Evolutionary conservation across 2,113 vertebrate genomes (phyloP).

Genomic region (Panthera leo): DNA sequence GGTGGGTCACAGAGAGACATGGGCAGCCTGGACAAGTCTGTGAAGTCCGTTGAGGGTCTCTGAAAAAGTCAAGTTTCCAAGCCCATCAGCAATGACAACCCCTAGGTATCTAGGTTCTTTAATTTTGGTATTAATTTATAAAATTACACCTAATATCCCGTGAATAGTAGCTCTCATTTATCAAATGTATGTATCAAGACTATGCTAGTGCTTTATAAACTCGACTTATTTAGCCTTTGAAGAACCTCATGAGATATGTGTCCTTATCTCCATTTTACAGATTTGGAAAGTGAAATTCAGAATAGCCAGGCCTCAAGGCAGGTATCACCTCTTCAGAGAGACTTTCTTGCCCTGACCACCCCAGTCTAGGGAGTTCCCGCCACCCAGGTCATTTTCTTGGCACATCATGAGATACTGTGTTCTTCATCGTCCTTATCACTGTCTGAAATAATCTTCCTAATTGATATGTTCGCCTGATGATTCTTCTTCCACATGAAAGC

Average conservation of each 20-base stretch:
- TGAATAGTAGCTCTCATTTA: neutral
- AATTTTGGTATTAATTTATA: neutral
- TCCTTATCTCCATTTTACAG: neutral
- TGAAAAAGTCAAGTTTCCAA: slow-evolving; percentile 70
- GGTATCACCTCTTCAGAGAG: neutral
- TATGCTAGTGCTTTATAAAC: neutral
- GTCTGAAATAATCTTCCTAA: neutral
- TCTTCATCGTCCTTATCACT: neutral
- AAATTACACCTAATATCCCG: neutral
- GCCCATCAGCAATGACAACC: neutral
- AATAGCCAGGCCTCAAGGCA: neutral
- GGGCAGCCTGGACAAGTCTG: slow-evolving; percentile 39
- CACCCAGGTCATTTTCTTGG: neutral
- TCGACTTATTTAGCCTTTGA: neutral
- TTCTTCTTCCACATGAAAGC: neutral
- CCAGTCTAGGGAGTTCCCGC: neutral
- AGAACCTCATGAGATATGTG: neutral
- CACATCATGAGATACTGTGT: neutral
- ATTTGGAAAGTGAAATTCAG: neutral
- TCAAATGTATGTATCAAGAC: neutral
- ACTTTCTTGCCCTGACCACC: neutral
- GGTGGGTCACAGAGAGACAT: neutral
- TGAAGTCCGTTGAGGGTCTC: slow-evolving; percentile 67
- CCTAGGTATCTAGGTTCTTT: neutral
- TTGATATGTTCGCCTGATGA: neutral